These are phyloP conservation scores for Volucella inflata DNA, from an alignment of 2,888 invertebrate species.

Conservation along the genomic window DNA sequence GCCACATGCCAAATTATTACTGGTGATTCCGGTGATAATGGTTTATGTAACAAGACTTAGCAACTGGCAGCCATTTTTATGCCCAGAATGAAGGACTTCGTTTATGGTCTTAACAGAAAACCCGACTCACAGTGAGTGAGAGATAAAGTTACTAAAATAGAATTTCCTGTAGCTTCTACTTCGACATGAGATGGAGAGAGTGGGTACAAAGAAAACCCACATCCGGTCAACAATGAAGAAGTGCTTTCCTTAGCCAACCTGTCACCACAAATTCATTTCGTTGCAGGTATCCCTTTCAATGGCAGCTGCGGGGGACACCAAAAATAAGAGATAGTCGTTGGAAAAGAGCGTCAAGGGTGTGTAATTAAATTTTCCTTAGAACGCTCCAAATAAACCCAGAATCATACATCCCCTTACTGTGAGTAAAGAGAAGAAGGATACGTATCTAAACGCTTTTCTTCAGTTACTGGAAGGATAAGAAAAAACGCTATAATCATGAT, in stretches of 20 bases:
- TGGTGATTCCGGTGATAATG: too few relatives aligned
- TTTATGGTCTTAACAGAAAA: too few relatives aligned
- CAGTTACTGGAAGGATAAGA: conserved; percentile 37
- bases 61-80: too few relatives aligned
- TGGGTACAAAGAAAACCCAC: too few relatives aligned
- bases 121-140: too few relatives aligned
- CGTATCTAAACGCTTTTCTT: conserved; percentile 55
- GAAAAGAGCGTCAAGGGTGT: conserved; percentile 54
- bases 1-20: too few relatives aligned
- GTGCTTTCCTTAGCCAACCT: neutral
- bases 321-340: neutral
- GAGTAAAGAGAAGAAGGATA: conserved; percentile 23
- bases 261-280: conserved; percentile 68
- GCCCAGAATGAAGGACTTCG: too few relatives aligned
- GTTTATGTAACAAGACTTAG: too few relatives aligned
- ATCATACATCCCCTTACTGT: neutral
- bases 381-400: conserved; percentile 22
- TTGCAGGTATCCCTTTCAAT: conserved; percentile 36
- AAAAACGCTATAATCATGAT: conserved; percentile 63
- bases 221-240: too few relatives aligned
- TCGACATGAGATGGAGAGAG: too few relatives aligned
- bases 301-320: neutral
- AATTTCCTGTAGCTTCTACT: too few relatives aligned
- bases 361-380: conserved; percentile 75
- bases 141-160: too few relatives aligned